A percentile compares a stretch with the other conserved stretches of the same genome.
Conservation (phyloP, 2,888 invertebrate species). For the Heliconius ethilla region DNA sequence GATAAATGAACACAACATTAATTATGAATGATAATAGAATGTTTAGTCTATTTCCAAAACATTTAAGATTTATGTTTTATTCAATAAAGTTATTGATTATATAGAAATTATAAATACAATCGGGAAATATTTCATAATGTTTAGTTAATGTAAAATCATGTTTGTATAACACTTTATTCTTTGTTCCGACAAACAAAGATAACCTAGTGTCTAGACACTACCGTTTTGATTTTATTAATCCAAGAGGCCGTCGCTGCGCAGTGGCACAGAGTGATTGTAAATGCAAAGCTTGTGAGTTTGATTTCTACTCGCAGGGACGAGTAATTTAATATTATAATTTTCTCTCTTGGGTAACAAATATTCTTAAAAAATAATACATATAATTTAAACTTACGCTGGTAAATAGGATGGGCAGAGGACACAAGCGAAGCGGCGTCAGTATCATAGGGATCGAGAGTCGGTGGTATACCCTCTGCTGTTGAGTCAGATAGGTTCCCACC, state of each 20-base stretch:
- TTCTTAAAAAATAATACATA: neutral
- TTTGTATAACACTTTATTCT: neutral
- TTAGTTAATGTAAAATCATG: neutral
- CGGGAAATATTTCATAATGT: neutral
- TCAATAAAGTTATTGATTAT: neutral
- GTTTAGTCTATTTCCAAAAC: neutral
- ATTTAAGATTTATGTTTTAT: neutral
- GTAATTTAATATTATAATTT: neutral
- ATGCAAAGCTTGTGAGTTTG: neutral
- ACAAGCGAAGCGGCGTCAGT: conserved; percentile 87
- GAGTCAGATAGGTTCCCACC: conserved; percentile 91
- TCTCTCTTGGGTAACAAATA: neutral
- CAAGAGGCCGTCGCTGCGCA: neutral
- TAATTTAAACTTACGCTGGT: conserved; percentile 84
- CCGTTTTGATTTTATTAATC: neutral
- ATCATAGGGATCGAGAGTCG: conserved; percentile 85
- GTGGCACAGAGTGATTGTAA: neutral
- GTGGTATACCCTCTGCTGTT: conserved; percentile 87
- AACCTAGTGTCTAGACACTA: neutral
- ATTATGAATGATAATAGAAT: conserved; percentile 3
- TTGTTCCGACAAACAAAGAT: neutral
- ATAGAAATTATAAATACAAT: neutral
- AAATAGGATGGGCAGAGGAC: conserved; percentile 87
- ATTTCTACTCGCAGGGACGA: neutral
- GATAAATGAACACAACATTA: neutral